Base-by-base conservation (phyloP, 2,888 invertebrate species). In the Mythimna albipuncta region DNA sequence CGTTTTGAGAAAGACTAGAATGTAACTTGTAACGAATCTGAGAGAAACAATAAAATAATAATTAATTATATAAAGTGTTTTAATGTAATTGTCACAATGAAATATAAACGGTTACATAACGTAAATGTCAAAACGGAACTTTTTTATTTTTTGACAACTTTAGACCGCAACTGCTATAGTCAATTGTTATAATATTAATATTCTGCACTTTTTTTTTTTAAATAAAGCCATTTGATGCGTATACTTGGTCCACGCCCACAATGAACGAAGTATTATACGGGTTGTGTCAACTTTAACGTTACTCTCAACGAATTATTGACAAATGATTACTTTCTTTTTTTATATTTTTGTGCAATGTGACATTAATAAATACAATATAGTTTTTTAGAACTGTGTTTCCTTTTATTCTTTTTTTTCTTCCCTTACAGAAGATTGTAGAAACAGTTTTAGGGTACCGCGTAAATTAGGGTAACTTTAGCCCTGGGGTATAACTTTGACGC, bases 341-440 rank as follows among this genome's bases (percentile, higher is more conserved):
- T 86, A 73, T 85, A 81, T 79, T 79, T 79, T 84, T 82, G 58
- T 86, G 77, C 57, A 64, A 64, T 65, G 70, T 84, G 84, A 88
- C 84, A 69, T 85, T 38, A 88, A 85, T 85, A 87, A 85, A 87
- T 68, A 74, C 52, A 66, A 85, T 68, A 81, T 84, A 84, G 70
- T 88, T 89, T 85, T 85, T 55, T 76, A 79, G 11, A 19, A 26
- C 16, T 69, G 72, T 79, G 78, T 83, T 72, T 81, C 69, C 38
- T 78, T 75, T 77, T n/a, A 55, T 19, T 35, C 35, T 10, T 66
- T 26, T 26, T 26, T 26, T 26, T 26, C 26, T 26, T 26, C 2
- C 26, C 3, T 35, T 4, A 66, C 47, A 26, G 9, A n/a, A 54
- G 5, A 54, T 54, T n/a, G 35, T 35, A 6, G 38, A 13, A 19